Evolutionary conservation across 2,797 vertebrate species (phyloP).

Genomic region (Columba guinea): DNA sequence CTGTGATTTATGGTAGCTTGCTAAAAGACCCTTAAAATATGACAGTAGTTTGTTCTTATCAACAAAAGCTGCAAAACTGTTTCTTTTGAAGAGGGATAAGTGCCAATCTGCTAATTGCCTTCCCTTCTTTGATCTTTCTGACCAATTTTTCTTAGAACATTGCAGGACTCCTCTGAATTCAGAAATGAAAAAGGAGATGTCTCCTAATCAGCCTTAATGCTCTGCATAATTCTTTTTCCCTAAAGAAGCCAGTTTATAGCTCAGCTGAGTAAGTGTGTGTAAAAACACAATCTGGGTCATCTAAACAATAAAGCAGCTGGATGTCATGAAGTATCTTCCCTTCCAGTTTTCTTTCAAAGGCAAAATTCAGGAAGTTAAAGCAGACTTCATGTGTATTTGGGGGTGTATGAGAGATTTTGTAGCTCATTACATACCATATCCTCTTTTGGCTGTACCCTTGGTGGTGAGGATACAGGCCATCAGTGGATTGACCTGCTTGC

Average conservation of each 20-base stretch:
- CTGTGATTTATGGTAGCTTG: background rate
- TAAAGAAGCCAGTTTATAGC: background rate
- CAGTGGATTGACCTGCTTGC: background rate
- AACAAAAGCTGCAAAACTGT: conserved; percentile 7
- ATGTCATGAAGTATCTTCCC: background rate
- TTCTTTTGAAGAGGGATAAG: conserved; percentile 20
- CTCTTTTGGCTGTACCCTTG: background rate
- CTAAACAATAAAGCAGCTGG: background rate
- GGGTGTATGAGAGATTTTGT: background rate
- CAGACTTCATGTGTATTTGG: background rate
- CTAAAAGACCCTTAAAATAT: background rate
- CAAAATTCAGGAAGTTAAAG: background rate
- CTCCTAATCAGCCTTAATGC: background rate
- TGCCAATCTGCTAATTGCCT: conserved; percentile 43
- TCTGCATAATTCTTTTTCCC: background rate
- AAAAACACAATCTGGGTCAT: background rate
- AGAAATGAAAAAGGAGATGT: background rate
- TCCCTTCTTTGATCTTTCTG: conserved; percentile 26
- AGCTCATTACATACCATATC: background rate
- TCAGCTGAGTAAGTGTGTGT: background rate
- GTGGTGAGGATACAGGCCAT: background rate
- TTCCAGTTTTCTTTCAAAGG: background rate
- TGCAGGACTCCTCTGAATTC: background rate
- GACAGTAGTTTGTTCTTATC: background rate
- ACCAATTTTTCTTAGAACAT: background rate